A percentile compares a stretch with the other conserved stretches of the same genome.
phyloP scores from a whole-genome alignment of 2,113 vertebrate species.

The Butorides virescens region DNA sequence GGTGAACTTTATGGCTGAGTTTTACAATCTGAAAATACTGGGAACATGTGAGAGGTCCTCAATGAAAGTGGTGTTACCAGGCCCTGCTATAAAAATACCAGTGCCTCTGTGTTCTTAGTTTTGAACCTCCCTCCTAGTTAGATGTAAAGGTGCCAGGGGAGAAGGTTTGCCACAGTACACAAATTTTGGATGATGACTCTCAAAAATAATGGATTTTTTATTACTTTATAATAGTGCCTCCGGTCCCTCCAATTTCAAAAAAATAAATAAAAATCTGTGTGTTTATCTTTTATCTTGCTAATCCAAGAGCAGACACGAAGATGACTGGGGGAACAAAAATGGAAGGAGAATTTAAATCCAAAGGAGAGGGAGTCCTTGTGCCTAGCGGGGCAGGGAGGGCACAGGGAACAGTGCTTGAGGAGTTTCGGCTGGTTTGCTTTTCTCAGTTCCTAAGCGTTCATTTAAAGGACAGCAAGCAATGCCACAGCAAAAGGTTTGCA shows the following conservation, averaged over 20 bases:
- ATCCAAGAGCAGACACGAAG: background rate
- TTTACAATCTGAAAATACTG: background rate
- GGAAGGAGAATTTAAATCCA: background rate
- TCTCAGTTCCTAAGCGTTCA: background rate
- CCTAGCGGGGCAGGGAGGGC: background rate
- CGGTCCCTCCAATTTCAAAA: background rate
- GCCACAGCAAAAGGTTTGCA: background rate
- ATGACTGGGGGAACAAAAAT: background rate
- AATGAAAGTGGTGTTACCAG: background rate
- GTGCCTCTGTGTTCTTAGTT: background rate
- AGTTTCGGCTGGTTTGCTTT: background rate
- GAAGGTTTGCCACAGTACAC: background rate
- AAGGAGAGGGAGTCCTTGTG: background rate
- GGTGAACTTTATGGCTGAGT: background rate
- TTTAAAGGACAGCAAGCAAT: background rate
- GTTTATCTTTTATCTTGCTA: background rate
- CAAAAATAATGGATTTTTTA: background rate
- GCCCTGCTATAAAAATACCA: background rate
- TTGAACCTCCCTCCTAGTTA: background rate
- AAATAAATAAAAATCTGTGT: background rate
- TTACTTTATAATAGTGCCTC: background rate
- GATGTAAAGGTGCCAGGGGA: background rate
- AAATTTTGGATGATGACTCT: background rate
- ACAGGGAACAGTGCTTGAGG: background rate
- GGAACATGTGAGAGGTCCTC: background rate